Base-by-base conservation (phyloP, 2,888 invertebrate species). In the Diadegma fenestrale region DNA sequence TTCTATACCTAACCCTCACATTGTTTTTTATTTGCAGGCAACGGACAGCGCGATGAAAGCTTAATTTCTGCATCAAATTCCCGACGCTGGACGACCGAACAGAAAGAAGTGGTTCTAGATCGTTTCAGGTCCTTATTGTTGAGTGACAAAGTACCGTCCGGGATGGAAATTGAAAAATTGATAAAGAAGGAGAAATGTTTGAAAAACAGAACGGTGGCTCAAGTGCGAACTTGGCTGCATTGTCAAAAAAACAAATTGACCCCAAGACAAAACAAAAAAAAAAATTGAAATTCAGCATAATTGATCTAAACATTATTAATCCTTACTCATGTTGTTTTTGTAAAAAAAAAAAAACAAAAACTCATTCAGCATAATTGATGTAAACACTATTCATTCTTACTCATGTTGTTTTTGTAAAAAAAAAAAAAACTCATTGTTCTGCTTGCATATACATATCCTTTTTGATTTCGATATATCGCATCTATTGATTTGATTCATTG, bases 11-110 rank as follows among this genome's bases (percentile, higher is more conserved):
- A 14, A 48, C 12, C 26, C 17, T 8, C 63, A 22, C 48, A 63
- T 58, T 66, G 22, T 54, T 17, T 17, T 26, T 58, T 17, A 78
- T n/a, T 22, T 33, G 58, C 37, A 33, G 22, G 0, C 30, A 12
- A 43, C 12, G 1, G 10, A 33, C 22, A 68, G 58, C 10, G 43
- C 17, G 58, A 58, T 10, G n/a, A 22, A 68, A 58, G 12, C 54
- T 17, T 61, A 4, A 33, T 43, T 58, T 66, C 51, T 43, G 58
- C 61, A 45, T 48, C 43, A 75, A 75, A 58, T 58, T 58, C 58
- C 17, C 79, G 77, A 58, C 84, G 72, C 37, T 86, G 86, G 86
- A 82, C 75, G 12, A 71, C 73, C 8, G 30, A 37, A 37, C 81
- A 80, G 75, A 77, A 76, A 6, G 61, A 63, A 0, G 26, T 63